Evolutionary conservation across 2,113 vertebrate species (phyloP), one percentile per base, ranked within the genome.

Genomic region (Eulemur rufifrons): DNA sequence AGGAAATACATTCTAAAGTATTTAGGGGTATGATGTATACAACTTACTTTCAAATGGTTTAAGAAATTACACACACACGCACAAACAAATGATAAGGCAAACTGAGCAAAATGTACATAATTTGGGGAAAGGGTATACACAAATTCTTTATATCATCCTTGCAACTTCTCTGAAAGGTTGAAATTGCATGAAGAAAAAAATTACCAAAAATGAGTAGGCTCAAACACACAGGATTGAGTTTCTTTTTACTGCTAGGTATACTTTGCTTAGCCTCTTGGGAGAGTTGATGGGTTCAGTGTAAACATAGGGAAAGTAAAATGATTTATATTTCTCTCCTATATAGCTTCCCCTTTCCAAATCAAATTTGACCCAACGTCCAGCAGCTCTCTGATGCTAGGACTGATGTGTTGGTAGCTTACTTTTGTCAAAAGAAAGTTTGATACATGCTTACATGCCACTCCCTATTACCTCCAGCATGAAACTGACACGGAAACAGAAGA

Each of bases 391-490:
- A 3, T 97, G 73, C 97, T 96, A 88, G 82, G 88, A 94, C 96
- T 98, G 97, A 98, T 97, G 97, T 89, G 98, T 96, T 64, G 91
- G 98, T 98, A 96, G 97, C 98, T 99, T 98, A 98, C 97, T 98
- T 98, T 97, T 97, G 97, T 98, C 96, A 96, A 89, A 98, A 97
- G 98, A 99, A 99, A 97, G 97, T 98, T 98, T 98, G 98, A 97
- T 99, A 97, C 98, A 98, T 99, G 99, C 98, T 98, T 99, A 95
- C 98, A 95, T 99, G 99, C 98, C 99, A 98, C 97, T 98, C 98
- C 98, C 99, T 97, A 98, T 99, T 99, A 99, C 99, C 99, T 98
- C 98, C 84, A 97, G 98, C 98, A 98, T 98, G 99, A 99, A 99
- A 98, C 95, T 97, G 98, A 98, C 98, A 98, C 97, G 97, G 98